Conservation (phyloP, 2,888 invertebrate species). For the Notodonta ziczac region DNA sequence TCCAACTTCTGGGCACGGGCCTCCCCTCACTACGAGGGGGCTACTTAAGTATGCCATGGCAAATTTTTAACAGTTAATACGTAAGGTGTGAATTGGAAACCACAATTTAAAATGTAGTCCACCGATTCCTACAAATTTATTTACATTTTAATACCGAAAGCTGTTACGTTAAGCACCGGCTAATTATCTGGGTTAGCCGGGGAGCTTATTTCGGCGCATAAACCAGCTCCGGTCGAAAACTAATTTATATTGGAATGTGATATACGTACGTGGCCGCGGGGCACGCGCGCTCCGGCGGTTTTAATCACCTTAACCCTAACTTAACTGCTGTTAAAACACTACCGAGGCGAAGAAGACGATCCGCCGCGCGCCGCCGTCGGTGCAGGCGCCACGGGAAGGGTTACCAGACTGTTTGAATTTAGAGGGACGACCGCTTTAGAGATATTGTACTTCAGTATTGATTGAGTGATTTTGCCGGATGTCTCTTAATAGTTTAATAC, state of each 20-base stretch:
- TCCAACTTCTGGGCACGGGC: too few relatives aligned
- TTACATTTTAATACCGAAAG: conserved; percentile 36
- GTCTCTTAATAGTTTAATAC: too few relatives aligned
- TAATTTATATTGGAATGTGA: conserved; percentile 84
- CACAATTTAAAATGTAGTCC: too few relatives aligned
- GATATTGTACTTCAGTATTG: neutral
- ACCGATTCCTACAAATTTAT: conserved; percentile 35
- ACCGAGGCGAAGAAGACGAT: conserved; percentile 53
- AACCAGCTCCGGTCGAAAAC: conserved; percentile 70
- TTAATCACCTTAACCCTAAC: conserved; percentile 75
- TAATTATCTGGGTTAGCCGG: conserved; percentile 61
- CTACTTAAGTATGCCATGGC: too few relatives aligned
- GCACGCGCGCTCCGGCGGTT: conserved; percentile 68
- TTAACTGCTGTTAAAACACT: conserved; percentile 71
- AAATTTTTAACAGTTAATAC: too few relatives aligned
- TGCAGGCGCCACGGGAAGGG: conserved; percentile 56
- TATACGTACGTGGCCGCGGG: conserved; percentile 72
- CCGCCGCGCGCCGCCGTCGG: conserved; percentile 41
- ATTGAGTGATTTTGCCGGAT: neutral
- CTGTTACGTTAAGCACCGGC: conserved; percentile 55
- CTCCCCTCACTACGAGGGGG: too few relatives aligned
- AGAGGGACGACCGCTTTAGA: neutral
- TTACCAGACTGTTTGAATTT: neutral
- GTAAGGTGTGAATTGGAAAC: too few relatives aligned
- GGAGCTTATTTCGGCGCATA: conserved; percentile 74